Evolutionary conservation across 2,888 invertebrate genomes (phyloP).

Genomic region (Willowsia nigromaculata): DNA sequence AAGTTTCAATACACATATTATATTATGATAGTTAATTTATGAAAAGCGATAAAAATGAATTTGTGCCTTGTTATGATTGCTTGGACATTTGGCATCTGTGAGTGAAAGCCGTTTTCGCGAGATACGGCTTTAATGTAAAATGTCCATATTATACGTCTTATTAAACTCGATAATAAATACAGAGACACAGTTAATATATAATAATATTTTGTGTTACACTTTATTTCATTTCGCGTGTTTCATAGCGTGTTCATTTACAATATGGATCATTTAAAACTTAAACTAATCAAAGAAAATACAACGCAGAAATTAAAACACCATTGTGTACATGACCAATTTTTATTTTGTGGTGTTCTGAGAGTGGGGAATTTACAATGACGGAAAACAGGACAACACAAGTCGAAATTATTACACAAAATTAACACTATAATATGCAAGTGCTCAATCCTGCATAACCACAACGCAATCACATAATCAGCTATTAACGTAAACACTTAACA

Average conservation of each 20-base stretch:
- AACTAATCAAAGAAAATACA: neutral
- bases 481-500: too few relatives aligned
- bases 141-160: constrained; percentile 8
- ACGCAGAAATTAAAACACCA: too few relatives aligned
- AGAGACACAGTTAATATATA: neutral
- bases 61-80: constrained; percentile 13
- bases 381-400: too few relatives aligned
- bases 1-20: neutral
- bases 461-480: neutral
- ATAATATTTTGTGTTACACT: neutral
- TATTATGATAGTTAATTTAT: constrained; percentile 5
- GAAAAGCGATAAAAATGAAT: constrained; percentile 1
- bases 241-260: neutral
- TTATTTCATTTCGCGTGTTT: constrained; percentile 10
- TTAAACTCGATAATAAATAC: constrained; percentile 20
- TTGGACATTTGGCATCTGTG: constrained; percentile 7
- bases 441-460: neutral
- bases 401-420: neutral
- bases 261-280: neutral
- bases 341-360: too few relatives aligned
- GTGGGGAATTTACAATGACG: too few relatives aligned
- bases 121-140: neutral
- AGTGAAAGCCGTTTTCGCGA: neutral
- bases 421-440: neutral
- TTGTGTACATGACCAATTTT: too few relatives aligned